Evolutionary conservation across 1,140 invertebrate genomes (phyloP).

Genomic region (Brachystomella parvula): DNA sequence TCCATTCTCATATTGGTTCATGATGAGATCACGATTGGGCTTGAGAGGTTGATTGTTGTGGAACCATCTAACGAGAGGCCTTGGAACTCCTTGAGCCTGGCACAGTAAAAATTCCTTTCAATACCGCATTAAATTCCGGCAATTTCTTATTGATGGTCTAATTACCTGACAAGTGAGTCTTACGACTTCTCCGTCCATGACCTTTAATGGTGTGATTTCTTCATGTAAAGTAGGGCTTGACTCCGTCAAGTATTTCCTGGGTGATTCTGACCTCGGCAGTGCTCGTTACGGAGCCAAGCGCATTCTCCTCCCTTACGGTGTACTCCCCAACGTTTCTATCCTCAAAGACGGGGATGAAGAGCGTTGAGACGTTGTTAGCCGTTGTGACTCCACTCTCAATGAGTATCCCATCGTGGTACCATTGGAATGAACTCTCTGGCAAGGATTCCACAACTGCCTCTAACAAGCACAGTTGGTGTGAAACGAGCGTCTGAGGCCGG

Average conservation of each 20-base stretch:
- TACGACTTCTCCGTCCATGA: slow-evolving; percentile 89
- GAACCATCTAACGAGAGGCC: slow-evolving; percentile 72
- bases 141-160: neutral
- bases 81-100: slow-evolving; percentile 64
- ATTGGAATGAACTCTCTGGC: slow-evolving; percentile 74
- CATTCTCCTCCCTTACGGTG: slow-evolving; percentile 81
- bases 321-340: slow-evolving; percentile 64
- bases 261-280: slow-evolving; percentile 59
- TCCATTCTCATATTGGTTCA: slow-evolving; percentile 66
- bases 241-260: slow-evolving; percentile 39
- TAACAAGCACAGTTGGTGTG: slow-evolving; percentile 67
- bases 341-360: slow-evolving; percentile 67
- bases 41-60: slow-evolving; percentile 62
- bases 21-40: slow-evolving; percentile 66
- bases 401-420: slow-evolving; percentile 59
- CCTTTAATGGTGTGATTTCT: slow-evolving; percentile 38
- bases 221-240: slow-evolving; percentile 16
- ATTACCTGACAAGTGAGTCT: slow-evolving; percentile 62
- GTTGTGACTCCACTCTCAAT: slow-evolving; percentile 58
- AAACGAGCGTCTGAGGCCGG: slow-evolving; percentile 58
- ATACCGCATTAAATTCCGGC: neutral
- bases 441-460: slow-evolving; percentile 66
- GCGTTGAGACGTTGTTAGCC: slow-evolving; percentile 67
- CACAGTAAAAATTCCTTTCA: slow-evolving; percentile 12
- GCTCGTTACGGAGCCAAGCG: slow-evolving; percentile 71